phyloP scores from a whole-genome alignment of 2,888 invertebrate species.

The Labia minor region DNA sequence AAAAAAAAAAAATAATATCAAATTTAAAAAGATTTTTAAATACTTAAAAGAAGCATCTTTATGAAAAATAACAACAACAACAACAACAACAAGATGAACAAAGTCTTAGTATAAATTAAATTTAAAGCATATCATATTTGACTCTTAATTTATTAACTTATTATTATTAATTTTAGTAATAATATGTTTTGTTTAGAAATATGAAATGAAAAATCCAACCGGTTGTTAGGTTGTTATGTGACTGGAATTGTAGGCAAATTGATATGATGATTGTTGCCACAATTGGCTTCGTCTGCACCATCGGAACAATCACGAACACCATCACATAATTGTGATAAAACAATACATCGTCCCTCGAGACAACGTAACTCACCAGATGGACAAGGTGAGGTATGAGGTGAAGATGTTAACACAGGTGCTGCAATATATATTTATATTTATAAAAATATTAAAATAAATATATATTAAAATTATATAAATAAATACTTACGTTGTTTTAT shows the following conservation, averaged over 20 bases:
- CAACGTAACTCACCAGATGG: slow-evolving; percentile 48
- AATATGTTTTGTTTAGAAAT: neutral
- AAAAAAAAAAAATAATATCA: too few species aligned
- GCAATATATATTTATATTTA: neutral
- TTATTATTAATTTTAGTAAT: neutral
- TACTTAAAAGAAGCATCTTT: too few species aligned
- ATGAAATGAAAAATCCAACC: too few species aligned
- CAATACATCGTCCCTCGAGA: slow-evolving; percentile 53
- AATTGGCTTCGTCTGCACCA: slow-evolving; percentile 53
- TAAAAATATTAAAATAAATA: too few species aligned
- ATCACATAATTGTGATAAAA: slow-evolving; percentile 51
- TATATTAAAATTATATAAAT: too few species aligned
- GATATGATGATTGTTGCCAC: slow-evolving; percentile 29
- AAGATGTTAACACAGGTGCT: slow-evolving; percentile 28
- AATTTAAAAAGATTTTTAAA: too few species aligned
- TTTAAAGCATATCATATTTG: too few species aligned
- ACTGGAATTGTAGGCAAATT: neutral
- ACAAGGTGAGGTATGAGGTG: slow-evolving; percentile 40
- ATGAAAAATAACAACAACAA: too few species aligned
- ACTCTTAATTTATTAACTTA: neutral
- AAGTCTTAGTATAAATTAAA: too few species aligned
- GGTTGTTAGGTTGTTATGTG: too few species aligned
- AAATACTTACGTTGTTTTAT: slow-evolving; percentile 17
- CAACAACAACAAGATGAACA: too few species aligned
- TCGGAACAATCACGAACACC: slow-evolving; percentile 50